Evolutionary conservation across 1,140 invertebrate species (phyloP).

Genomic region (Pygmarrhopalites habei): DNA sequence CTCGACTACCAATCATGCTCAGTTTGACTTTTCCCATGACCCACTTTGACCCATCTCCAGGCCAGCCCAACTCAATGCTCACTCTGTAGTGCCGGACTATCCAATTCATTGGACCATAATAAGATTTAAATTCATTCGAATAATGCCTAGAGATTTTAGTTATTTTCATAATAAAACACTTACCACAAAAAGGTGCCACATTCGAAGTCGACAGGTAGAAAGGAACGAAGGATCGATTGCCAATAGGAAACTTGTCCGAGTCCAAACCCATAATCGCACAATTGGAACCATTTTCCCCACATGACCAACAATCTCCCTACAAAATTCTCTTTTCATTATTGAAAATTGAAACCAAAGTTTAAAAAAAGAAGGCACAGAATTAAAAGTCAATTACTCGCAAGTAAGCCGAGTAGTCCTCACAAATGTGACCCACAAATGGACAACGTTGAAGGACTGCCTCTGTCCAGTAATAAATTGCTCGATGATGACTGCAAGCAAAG

Average conservation of each 20-base stretch:
- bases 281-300: slow-evolving; percentile 57
- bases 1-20: slow-evolving; percentile 63
- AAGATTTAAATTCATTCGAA: neutral
- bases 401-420: slow-evolving; percentile 66
- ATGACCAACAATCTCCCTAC: slow-evolving; percentile 70
- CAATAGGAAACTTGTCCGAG: slow-evolving; percentile 44
- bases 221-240: slow-evolving; percentile 53
- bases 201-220: slow-evolving; percentile 69
- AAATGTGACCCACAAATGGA: slow-evolving; percentile 71
- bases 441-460: slow-evolving; percentile 49
- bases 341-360: neutral
- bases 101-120: neutral
- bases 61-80: slow-evolving; percentile 65
- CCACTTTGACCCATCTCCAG: slow-evolving; percentile 73
- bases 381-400: slow-evolving; percentile 43
- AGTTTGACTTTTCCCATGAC: slow-evolving; percentile 68
- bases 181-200: slow-evolving; percentile 69
- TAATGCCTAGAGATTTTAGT: neutral
- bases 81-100: slow-evolving; percentile 70
- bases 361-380: slow-evolving; percentile 2
- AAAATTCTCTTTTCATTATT: slow-evolving; percentile 16
- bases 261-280: slow-evolving; percentile 74
- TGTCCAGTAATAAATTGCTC: slow-evolving; percentile 71
- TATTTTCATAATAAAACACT: slow-evolving; percentile 44
- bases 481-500: slow-evolving; percentile 75